These are phyloP conservation scores for Hapalemur alaotrensis DNA, from an alignment of 2,797 vertebrate species.

Conservation along the genomic window DNA sequence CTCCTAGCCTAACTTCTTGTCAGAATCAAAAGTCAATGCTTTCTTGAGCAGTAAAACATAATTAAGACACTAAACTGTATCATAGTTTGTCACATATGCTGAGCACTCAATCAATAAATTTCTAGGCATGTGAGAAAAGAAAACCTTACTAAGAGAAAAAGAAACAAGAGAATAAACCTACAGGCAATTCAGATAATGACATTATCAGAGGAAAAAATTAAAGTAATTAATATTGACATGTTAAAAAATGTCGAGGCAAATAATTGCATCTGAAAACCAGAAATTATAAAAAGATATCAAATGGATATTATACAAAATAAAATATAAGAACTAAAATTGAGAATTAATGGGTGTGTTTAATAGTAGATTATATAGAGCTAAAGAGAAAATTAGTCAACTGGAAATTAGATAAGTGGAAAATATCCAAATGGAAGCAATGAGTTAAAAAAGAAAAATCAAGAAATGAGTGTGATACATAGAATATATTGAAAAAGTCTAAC, in stretches of 20 bases:
- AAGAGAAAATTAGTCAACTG: constrained; percentile 16
- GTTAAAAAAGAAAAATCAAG: neutral
- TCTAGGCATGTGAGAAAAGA: neutral
- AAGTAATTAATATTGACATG: neutral
- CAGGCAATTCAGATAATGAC: neutral
- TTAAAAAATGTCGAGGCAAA: neutral
- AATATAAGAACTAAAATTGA: neutral
- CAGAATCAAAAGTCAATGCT: neutral
- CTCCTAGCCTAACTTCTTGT: neutral
- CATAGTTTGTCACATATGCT: neutral
- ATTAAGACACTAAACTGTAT: neutral
- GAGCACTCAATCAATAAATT: neutral
- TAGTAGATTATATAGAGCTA: neutral
- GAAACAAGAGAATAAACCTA: neutral
- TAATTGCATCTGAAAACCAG: neutral
- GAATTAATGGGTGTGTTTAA: neutral
- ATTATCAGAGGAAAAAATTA: neutral
- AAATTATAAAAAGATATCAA: neutral
- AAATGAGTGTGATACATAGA: neutral
- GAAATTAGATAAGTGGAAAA: neutral
- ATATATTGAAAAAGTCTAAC: neutral
- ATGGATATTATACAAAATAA: neutral
- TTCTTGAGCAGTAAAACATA: neutral
- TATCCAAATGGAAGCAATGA: neutral
- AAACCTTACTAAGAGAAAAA: neutral